phyloP scores from a whole-genome alignment of 2,888 invertebrate species.

The Drosophila ochracea region DNA sequence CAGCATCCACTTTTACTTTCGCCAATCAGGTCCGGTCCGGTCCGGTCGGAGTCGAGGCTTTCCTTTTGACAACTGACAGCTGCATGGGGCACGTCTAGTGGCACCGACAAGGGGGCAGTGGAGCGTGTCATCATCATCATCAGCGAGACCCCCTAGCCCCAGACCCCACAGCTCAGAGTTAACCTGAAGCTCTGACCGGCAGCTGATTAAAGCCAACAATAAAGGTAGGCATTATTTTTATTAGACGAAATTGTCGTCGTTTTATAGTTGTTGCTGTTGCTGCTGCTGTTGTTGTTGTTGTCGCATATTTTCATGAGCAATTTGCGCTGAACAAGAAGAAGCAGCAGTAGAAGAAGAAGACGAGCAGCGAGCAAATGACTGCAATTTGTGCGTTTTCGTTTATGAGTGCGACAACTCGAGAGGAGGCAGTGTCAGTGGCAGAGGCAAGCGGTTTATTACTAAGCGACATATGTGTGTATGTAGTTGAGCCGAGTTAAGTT shows the following conservation, averaged over 20 bases:
- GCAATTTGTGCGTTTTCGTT: constrained; percentile 55
- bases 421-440: constrained; percentile 1
- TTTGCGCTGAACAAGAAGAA: constrained; percentile 37
- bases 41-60: constrained; percentile 29
- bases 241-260: constrained; percentile 68
- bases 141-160: neutral
- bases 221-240: constrained; percentile 60
- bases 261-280: constrained; percentile 2
- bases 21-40: constrained; percentile 1
- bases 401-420: constrained; percentile 46
- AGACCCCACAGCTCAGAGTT: constrained; percentile 1
- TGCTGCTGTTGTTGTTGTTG: constrained; percentile 14
- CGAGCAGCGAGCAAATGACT: constrained; percentile 3
- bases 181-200: constrained; percentile 9
- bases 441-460: constrained; percentile 37
- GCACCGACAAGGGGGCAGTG: constrained; percentile 38
- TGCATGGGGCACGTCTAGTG: constrained; percentile 43
- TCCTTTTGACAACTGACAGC: constrained; percentile 60
- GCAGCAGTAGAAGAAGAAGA: neutral
- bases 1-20: constrained; percentile 67
- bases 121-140: constrained; percentile 57
- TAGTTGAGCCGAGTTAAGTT: constrained; percentile 2
- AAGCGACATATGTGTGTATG: constrained; percentile 47
- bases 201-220: constrained; percentile 46
- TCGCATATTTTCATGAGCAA: constrained; percentile 69